Evolutionary conservation across 2,888 invertebrate genomes (phyloP), one percentile per base, ranked within the genome.

Genomic region (Cremastinae sp.): DNA sequence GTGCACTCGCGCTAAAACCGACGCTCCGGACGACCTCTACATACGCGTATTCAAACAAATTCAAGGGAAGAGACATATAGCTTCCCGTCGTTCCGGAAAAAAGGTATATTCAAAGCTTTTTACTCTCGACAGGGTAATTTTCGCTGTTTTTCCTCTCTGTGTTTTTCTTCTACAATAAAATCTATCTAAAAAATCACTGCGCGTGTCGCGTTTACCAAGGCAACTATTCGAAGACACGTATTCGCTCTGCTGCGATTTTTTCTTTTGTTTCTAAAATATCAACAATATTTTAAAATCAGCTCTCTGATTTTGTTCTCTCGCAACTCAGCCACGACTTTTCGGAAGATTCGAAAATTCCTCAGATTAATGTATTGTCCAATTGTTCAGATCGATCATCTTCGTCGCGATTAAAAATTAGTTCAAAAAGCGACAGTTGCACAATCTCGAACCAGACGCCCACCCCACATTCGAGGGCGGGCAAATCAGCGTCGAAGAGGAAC

Each of bases 151-250:
- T 43, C 12, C 10, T 12, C 22, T 9, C 4, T 22, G n/a, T n/a
- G n/a, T 49, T 22, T 49, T 8, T 28, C 22, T 39, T 39, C 49
- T 49, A 22, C 22, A 20, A 16, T 22, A 58, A 79, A 75, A 74
- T 37, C 76, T 70, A 73, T 79, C 79, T 79, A 83, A 78, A 39
- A n/a, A 37, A 58, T 14, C 58, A 71, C 49, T 69, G 58, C 28
- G 28, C 28, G 28, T 56, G 61, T 68, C 78, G 72, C 81, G 70
- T 62, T 68, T 82, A 83, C 80, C 78, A 86, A 86, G 86, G 86
- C 86, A 87, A 84, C 83, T 84, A 84, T 83, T 83, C 76, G 78
- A 86, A 85, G 85, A 85, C 84, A 85, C 84, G 74, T 84, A 81
- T 78, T 68, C 22, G 77, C 80, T 74, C 65, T 68, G 55, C 35